Base-by-base conservation (phyloP, 1,140 invertebrate species). In the Drosophila pandora region DNA sequence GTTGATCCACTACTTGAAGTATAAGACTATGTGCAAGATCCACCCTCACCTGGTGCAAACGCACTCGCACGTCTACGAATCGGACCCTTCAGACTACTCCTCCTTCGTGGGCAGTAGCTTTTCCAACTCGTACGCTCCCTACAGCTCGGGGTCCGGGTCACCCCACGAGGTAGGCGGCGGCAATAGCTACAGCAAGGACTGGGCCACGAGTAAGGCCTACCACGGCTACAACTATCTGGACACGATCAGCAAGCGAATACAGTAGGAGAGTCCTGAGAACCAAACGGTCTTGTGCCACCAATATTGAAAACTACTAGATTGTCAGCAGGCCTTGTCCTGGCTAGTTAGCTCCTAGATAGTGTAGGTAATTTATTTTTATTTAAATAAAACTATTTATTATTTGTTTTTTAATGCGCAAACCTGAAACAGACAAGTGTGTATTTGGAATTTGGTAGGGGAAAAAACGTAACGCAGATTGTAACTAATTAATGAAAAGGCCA, bases 1-100 rank as follows among this genome's bases (percentile, higher is more conserved):
- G 90, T 70, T 91, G 3, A 90, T 91, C 59, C 90, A 91, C 60
- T 91, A 91, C 59, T 62, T 91, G 2, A 91, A 91, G 54, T 91
- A 72, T 54, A 91, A 91, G 56, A 91, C 90, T 1, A 54, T 91
- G 17, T 91, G 90, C 79, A 91, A 91, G 72, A 91, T 91, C 37
- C 90, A 91, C 32, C 90, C 90, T 13, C 90, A 91, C 28, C 59
- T 91, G 68, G 87, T 91, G 63, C 90, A 91, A 43, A 72, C 84
- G 7, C 90, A 91, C 45, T 91, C 90, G 48, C 90, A 91, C 55
- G 90, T 91, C 48, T 91, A 91, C 57, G 90, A 91, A 41, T 85
- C 83, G 0, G 90, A 91, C 53, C 90, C 90, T n/a, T 28, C 78
- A 13, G 90, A 91, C 68, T 91, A 91, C 55, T 91, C 90, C 2